Evolutionary conservation across 2,888 invertebrate genomes (phyloP).

Genomic region (Tiliacea aurago): DNA sequence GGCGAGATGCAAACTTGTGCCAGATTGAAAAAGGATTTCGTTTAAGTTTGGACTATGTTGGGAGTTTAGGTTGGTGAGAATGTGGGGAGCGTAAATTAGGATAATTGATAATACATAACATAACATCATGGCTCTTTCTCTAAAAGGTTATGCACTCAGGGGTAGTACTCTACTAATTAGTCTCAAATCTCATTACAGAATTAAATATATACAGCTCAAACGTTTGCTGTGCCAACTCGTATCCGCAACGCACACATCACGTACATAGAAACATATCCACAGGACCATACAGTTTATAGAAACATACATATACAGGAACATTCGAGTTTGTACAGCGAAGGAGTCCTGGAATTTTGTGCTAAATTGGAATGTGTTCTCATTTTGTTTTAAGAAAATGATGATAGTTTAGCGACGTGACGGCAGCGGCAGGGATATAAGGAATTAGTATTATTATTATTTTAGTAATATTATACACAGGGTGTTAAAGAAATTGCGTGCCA

Average conservation of each 20-base stretch:
- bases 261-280: not conserved
- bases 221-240: constrained; percentile 33
- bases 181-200: constrained; percentile 37
- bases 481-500: too few species aligned
- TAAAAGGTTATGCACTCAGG: too few species aligned
- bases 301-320: not conserved
- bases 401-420: not conserved
- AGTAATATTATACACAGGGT: too few species aligned
- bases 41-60: not conserved
- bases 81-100: not conserved
- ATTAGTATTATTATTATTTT: too few species aligned
- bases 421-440: too few species aligned
- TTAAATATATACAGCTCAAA: constrained; percentile 29
- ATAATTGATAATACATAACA: too few species aligned
- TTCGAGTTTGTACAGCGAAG: constrained; percentile 5
- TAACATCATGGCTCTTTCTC: too few species aligned
- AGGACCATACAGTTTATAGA: not conserved
- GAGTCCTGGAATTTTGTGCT: constrained; percentile 33
- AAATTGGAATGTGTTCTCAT: constrained; percentile 35
- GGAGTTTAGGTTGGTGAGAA: not conserved
- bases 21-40: constrained; percentile 43
- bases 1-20: constrained; percentile 34
- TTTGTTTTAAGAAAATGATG: not conserved
- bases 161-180: too few species aligned
- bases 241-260: constrained; percentile 18